These are phyloP conservation scores for Pristionchus japonicus DNA, from an alignment of 2,888 invertebrate species.

Conservation along the genomic window DNA sequence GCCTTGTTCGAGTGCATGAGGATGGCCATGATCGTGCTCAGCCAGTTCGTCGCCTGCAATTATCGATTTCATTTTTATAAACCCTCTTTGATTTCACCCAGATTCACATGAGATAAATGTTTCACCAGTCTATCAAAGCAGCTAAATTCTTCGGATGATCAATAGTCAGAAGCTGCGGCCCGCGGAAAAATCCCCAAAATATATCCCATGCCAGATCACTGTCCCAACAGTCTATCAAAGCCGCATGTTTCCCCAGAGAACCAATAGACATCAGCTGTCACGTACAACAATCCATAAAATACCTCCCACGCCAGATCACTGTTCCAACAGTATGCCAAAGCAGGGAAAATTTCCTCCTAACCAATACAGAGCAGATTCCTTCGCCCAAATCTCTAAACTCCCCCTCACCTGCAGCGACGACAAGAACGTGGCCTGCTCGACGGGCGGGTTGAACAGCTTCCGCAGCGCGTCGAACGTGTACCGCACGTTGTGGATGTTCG, in stretches of 20 bases:
- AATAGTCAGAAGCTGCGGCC: too few relatives aligned
- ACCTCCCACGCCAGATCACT: too few relatives aligned
- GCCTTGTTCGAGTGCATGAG: conserved; percentile 15
- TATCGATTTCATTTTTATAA: neutral
- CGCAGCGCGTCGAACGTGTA: conserved; percentile 91
- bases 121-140: neutral
- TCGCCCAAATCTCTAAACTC: neutral
- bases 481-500: conserved; percentile 95
- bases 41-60: conserved; percentile 44
- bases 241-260: too few relatives aligned
- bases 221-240: too few relatives aligned
- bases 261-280: too few relatives aligned
- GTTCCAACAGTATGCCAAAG: too few relatives aligned
- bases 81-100: neutral
- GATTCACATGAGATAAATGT: neutral
- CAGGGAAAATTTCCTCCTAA: too few relatives aligned
- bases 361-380: too few relatives aligned
- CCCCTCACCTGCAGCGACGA: conserved; percentile 38
- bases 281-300: too few relatives aligned
- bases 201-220: too few relatives aligned
- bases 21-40: conserved; percentile 1
- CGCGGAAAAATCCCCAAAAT: too few relatives aligned
- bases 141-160: too few relatives aligned
- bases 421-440: conserved; percentile 42
- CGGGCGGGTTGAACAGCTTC: conserved; percentile 75